Evolutionary conservation across 2,888 invertebrate species (phyloP), one percentile per base, ranked within the genome.

Genomic region (Watsonalla binaria): DNA sequence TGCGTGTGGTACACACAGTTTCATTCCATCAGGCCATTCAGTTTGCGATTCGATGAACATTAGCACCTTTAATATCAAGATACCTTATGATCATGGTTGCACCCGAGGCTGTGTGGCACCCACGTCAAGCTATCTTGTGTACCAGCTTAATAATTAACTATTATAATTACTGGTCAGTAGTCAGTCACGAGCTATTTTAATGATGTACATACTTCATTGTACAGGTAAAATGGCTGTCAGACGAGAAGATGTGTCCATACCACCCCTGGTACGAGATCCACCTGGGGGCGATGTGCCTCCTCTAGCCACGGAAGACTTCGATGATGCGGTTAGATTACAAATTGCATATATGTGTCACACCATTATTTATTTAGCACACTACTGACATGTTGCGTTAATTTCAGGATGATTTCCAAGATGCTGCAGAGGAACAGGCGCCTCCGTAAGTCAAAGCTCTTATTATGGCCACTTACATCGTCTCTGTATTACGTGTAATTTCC

Each of bases 351-450:
- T 6, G n/a, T 37, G 1, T 37, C 37, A 37, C 37, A 37, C 37
- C 24, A 24, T 24, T 24, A 24, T 24, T 24, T 24, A 24, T 24
- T 24, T 24, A 1, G 24, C 24, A 2, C 24, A 24, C 24, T 24
- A 24, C 24, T 24, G 11, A 5, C 11, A 5, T 9, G 4, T 47
- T 47, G 5, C 6, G 33, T 47, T 47, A 58, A 35, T 75, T 74
- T 0, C 74, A 83, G 84, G 86, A 84, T 37, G 74, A 73, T 11
- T 86, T 80, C 53, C 72, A 80, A 62, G 84, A 84, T 66, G 84
- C 82, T 2, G 64, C 74, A 7, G 82, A 82, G 49, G 77, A 80
- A 15, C 70, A 66, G 45, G 37, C 37, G 42, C 54, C 74, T 6
- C 53, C 66, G 82, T 84, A 63, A 80, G 83, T 74, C 56, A 13